Base-by-base conservation (phyloP, 2,113 vertebrate species). In the Nestor notabilis region DNA sequence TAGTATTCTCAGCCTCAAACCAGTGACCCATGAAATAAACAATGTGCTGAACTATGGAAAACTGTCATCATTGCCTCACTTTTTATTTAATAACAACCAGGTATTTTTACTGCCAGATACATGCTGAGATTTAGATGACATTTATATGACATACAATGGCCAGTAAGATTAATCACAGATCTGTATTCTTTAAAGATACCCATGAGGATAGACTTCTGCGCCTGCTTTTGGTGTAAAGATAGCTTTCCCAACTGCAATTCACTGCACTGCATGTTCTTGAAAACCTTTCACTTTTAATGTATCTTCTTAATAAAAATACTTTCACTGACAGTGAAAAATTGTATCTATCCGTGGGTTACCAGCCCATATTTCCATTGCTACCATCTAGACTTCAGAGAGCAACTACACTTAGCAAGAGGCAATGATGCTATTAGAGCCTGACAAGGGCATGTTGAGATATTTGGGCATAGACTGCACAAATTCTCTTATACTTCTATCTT, bases 321-420 rank as follows among this genome's bases (percentile, higher is more conserved):
- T 65, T 50, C 61, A 20, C 41, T 94, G 95, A 95, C 86, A 96
- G 70, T 95, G 95, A 96, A 97, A 93, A 97, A 97, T 95, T 80
- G 85, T 86, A 72, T 20, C 74, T 52, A 85, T 95, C 91, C 81
- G 8, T 39, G 63, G 74, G 52, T 68, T 93, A 84, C 75, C 84
- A 86, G 65, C 50, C 76, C 29, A 71, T 27, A 33, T 93, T 92
- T 86, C 65, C 69, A 79, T 25, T 83, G 66, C 83, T 80, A 58
- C 85, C 77, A 44, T 90, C 66, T 83, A 47, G 80, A 92, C 83
- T 87, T 90, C 53, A 43, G 78, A 87, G 50, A 74, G 25, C 33
- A 3, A 2, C 80, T 89, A 53, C n/a, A 50, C 27, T 61, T 53
- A 37, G 37, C 16, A 75, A 95, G 83, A 86, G 47, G 37, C 72